These are phyloP conservation scores for Andrena bicolor DNA, from an alignment of 2,888 invertebrate species.

Conservation along the genomic window DNA sequence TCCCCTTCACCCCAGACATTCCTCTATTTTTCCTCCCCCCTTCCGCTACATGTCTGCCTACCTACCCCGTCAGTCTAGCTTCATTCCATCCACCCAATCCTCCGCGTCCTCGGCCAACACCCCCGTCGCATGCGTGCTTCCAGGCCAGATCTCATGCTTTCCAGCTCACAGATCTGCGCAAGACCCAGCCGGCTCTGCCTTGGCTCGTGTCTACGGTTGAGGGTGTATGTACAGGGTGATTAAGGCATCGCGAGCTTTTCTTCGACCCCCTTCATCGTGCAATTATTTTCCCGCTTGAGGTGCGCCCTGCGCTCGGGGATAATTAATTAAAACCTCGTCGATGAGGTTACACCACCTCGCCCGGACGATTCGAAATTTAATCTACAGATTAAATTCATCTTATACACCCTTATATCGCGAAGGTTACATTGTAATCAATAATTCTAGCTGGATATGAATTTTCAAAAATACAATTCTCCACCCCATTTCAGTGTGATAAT, in stretches of 20 bases:
- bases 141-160: constrained; percentile 6
- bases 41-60: not conserved
- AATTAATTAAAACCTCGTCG: constrained; percentile 8
- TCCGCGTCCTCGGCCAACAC: constrained; percentile 43
- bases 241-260: constrained; percentile 31
- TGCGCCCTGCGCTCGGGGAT: not conserved
- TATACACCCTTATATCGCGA: not conserved
- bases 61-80: not conserved
- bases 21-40: not conserved
- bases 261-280: constrained; percentile 8
- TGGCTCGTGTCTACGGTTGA: constrained; percentile 45
- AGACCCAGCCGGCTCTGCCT: constrained; percentile 29
- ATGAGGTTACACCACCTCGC: not conserved
- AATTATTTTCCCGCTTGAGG: constrained; percentile 35
- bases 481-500: no score
- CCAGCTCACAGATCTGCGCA: constrained; percentile 52
- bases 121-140: constrained; percentile 53
- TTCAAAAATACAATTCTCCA: no score
- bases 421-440: no score
- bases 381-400: not conserved
- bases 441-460: no score
- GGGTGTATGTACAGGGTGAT: constrained; percentile 46
- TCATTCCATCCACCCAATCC: not conserved
- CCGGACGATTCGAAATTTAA: not conserved
- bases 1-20: not conserved